A percentile compares a stretch with the other conserved stretches of the same genome.
Evolutionary conservation across 2,888 invertebrate species (phyloP).

Genomic region (Ecliptopera silaceata): DNA sequence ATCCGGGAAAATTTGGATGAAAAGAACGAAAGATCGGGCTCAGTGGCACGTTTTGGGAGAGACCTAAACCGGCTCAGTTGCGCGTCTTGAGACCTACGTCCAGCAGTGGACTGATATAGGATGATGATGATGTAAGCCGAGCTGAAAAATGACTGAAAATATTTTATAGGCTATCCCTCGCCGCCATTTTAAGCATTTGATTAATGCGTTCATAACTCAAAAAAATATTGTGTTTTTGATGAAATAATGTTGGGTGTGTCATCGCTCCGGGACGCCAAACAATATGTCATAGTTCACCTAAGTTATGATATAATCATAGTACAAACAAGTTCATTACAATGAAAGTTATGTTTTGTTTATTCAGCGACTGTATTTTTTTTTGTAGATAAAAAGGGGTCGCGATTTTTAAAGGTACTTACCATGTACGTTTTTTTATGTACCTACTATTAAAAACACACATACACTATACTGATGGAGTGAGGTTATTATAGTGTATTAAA

Average conservation of each 20-base stretch:
- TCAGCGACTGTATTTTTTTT: background rate
- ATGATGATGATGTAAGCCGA: no score
- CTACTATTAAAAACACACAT: no score
- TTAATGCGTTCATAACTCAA: conserved; percentile 8
- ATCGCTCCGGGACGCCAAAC: conserved; percentile 25
- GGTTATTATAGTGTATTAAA: no score
- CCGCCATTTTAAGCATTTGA: background rate
- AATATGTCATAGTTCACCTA: conserved; percentile 13
- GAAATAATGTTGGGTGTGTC: conserved; percentile 28
- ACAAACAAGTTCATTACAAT: conserved; percentile 32
- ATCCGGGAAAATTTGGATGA: no score
- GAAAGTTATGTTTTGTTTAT: background rate
- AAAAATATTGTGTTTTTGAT: conserved; percentile 25
- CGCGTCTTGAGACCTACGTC: no score
- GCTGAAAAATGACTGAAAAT: background rate
- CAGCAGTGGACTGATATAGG: no score
- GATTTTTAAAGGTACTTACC: no score
- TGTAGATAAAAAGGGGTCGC: background rate
- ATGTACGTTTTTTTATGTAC: no score
- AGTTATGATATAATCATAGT: conserved; percentile 12
- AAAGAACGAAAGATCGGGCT: no score
- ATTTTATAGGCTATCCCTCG: background rate
- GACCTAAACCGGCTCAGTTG: no score
- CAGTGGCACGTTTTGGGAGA: no score
- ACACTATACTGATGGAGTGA: no score